A percentile compares a stretch with the other conserved stretches of the same genome.
Evolutionary conservation across 2,888 invertebrate species (phyloP).

Genomic region (Chromoteleia sp.): DNA sequence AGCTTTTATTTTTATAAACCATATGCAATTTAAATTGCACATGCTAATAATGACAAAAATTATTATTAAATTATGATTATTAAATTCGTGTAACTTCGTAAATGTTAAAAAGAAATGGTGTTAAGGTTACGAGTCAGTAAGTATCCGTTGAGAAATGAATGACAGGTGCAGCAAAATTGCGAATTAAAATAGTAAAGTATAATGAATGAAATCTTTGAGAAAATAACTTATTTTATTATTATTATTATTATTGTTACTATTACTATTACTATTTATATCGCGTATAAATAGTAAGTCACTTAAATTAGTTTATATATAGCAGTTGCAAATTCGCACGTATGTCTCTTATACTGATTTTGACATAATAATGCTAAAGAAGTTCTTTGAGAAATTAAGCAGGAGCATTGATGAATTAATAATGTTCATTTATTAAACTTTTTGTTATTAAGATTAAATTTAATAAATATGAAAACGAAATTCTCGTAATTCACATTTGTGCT

Average conservation of each 20-base stretch:
- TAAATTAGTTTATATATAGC: conserved; percentile 15
- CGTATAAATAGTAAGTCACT: conserved; percentile 20
- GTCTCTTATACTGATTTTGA: conserved; percentile 4
- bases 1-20: not conserved
- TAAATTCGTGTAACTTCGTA: too few relatives aligned
- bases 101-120: not conserved
- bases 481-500: too few relatives aligned
- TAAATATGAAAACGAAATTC: too few relatives aligned
- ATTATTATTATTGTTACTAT: too few relatives aligned
- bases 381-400: too few relatives aligned
- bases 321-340: not conserved
- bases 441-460: too few relatives aligned
- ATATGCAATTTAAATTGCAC: too few relatives aligned
- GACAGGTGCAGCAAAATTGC: conserved; percentile 30
- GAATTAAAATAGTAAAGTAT: conserved; percentile 19
- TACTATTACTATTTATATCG: too few relatives aligned
- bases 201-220: conserved; percentile 34
- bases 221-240: conserved; percentile 35
- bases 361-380: not conserved
- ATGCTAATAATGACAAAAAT: too few relatives aligned
- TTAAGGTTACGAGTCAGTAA: not conserved
- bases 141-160: conserved; percentile 9
- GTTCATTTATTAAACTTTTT: not conserved
- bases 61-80: too few relatives aligned
- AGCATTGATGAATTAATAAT: too few relatives aligned